Conservation (phyloP, 2,888 invertebrate genomes). For the Sicus ferrugineus region DNA sequence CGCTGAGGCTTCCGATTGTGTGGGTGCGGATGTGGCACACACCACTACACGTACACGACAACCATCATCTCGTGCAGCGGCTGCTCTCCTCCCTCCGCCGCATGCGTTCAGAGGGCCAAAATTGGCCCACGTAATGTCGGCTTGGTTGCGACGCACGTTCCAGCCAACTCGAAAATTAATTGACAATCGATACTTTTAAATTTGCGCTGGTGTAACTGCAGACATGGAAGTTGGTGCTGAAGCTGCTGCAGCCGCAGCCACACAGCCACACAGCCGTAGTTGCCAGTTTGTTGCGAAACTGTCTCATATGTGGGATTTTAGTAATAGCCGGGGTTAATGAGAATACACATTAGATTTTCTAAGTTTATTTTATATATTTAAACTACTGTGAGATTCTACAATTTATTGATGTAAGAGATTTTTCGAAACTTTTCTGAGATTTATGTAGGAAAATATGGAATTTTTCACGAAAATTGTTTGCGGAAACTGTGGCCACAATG, state of each 20-base stretch:
- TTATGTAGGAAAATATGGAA: no score
- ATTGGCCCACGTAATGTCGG: slow-evolving; percentile 6
- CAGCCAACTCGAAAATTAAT: slow-evolving; percentile 27
- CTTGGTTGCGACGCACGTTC: slow-evolving; percentile 22
- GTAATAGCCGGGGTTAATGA: no score
- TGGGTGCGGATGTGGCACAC: not conserved
- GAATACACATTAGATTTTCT: no score
- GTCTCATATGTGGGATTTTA: no score
- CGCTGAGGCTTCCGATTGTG: not conserved
- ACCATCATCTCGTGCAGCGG: not conserved
- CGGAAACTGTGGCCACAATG: no score
- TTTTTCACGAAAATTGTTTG: no score
- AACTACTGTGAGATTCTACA: no score
- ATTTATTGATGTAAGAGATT: no score
- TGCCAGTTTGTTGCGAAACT: not conserved
- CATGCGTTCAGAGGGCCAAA: not conserved
- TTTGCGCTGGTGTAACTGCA: slow-evolving; percentile 9
- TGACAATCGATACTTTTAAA: slow-evolving; percentile 32
- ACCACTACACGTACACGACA: not conserved
- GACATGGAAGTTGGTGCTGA: not conserved
- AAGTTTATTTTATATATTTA: no score
- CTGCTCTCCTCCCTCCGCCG: not conserved
- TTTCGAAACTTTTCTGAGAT: no score
- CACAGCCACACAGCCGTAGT: not conserved
- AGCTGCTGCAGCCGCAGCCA: not conserved